Percentiles rank a stretch among this genome's conserved stretches.
Evolutionary conservation across 1,140 invertebrate genomes (phyloP).

Genomic region (Drusus annulatus): DNA sequence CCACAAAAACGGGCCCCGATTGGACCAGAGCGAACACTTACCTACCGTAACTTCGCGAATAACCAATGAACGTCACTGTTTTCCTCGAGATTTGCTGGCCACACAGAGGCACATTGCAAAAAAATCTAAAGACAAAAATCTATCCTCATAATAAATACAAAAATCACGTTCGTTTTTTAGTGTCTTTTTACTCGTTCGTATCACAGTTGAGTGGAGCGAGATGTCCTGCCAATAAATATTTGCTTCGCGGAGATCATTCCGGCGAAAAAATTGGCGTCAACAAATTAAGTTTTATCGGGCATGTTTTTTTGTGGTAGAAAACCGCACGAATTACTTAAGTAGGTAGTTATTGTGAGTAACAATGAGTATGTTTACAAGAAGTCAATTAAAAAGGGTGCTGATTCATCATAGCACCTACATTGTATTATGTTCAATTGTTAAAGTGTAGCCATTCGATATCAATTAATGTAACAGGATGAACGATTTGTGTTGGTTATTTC

Average conservation of each 20-base stretch:
- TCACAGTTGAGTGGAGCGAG: neutral
- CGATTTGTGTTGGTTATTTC: no score
- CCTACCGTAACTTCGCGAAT: slow-evolving; percentile 56
- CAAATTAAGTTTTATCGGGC: slow-evolving; percentile 14
- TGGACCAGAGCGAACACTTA: slow-evolving; percentile 44
- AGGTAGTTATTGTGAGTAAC: no score
- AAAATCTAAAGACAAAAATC: neutral
- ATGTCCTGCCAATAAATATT: neutral
- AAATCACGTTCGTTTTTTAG: neutral
- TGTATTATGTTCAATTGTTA: no score
- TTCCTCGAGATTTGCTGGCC: neutral
- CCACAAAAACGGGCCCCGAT: slow-evolving; percentile 33
- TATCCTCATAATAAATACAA: no score
- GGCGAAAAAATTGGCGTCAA: slow-evolving; percentile 17
- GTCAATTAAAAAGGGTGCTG: no score
- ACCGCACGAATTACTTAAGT: neutral
- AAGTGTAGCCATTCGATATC: no score
- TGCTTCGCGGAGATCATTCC: neutral
- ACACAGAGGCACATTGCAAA: neutral
- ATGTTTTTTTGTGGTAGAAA: slow-evolving; percentile 1
- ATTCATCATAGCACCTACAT: no score
- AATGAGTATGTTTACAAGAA: no score
- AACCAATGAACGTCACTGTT: slow-evolving; percentile 37
- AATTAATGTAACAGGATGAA: no score
- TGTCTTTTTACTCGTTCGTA: neutral